Conservation (phyloP, 2,888 invertebrate genomes). For the Unio delphinus region DNA sequence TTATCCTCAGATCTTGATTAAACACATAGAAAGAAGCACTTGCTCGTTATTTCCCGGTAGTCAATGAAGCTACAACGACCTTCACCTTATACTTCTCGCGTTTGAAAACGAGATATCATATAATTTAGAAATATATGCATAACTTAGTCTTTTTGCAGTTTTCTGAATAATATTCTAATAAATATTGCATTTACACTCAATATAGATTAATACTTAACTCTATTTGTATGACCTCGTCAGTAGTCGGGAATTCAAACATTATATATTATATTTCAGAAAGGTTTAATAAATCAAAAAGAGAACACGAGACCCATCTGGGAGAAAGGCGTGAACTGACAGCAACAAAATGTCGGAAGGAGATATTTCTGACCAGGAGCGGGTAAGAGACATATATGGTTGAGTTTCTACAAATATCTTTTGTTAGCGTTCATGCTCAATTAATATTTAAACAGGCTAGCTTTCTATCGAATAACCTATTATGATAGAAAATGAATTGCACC, state of each 20-base stretch:
- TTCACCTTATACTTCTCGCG: conserved; percentile 10
- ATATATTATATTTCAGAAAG: too few relatives aligned
- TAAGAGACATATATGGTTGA: conserved; percentile 14
- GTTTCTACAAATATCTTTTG: too few relatives aligned
- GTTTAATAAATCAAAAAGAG: too few relatives aligned
- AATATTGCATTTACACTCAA: too few relatives aligned
- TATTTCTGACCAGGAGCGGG: conserved; percentile 62
- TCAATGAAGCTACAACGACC: conserved; percentile 32
- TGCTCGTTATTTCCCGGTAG: conserved; percentile 13
- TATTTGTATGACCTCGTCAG: too few relatives aligned
- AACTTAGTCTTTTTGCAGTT: background rate
- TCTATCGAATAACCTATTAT: too few relatives aligned
- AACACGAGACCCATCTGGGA: conserved; percentile 14
- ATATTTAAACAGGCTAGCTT: too few relatives aligned
- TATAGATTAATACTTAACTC: too few relatives aligned
- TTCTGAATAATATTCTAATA: too few relatives aligned
- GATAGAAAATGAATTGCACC: too few relatives aligned
- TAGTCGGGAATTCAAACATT: too few relatives aligned
- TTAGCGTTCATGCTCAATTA: too few relatives aligned
- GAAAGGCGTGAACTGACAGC: conserved; percentile 44
- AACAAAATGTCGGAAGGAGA: conserved; percentile 62
- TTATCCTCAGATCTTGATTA: background rate
- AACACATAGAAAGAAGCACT: background rate
- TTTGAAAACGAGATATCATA: background rate
- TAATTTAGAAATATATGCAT: background rate